Conservation (phyloP, 2,888 invertebrate species). For the Flexamia atlantica region DNA sequence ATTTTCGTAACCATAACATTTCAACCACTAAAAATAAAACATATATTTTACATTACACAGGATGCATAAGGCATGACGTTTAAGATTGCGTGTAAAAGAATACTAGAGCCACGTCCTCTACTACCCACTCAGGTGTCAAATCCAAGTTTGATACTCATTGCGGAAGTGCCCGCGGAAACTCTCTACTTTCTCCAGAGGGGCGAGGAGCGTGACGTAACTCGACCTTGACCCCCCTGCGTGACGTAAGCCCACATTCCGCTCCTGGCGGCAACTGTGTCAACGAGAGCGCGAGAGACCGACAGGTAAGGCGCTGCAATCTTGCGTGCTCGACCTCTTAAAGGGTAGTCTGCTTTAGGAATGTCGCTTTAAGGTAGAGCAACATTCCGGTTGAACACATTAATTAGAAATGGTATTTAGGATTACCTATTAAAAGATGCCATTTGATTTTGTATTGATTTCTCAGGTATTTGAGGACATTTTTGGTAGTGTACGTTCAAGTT, state of each 20-base stretch:
- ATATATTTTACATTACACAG: no score
- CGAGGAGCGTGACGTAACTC: conserved; percentile 6
- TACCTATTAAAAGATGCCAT: no score
- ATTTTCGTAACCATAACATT: no score
- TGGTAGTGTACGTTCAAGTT: no score
- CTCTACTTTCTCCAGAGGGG: conserved; percentile 34
- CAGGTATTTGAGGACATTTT: no score
- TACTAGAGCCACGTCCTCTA: no score
- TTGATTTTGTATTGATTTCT: no score
- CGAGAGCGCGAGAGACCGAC: neutral
- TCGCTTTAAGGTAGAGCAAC: neutral
- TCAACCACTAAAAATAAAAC: no score
- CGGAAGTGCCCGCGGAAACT: conserved; percentile 2
- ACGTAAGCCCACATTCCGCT: neutral
- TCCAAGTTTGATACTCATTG: neutral
- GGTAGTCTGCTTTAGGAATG: conserved; percentile 3
- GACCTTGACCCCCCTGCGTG: conserved; percentile 16
- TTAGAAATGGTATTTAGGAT: neutral
- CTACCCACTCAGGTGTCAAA: no score
- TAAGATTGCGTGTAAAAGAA: no score
- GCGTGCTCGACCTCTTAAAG: neutral
- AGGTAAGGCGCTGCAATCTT: neutral
- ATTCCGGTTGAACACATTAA: neutral
- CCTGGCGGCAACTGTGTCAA: conserved; percentile 24
- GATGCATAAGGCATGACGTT: no score